phyloP scores from a whole-genome alignment of 2,888 invertebrate species.

The Acronicta psi region DNA sequence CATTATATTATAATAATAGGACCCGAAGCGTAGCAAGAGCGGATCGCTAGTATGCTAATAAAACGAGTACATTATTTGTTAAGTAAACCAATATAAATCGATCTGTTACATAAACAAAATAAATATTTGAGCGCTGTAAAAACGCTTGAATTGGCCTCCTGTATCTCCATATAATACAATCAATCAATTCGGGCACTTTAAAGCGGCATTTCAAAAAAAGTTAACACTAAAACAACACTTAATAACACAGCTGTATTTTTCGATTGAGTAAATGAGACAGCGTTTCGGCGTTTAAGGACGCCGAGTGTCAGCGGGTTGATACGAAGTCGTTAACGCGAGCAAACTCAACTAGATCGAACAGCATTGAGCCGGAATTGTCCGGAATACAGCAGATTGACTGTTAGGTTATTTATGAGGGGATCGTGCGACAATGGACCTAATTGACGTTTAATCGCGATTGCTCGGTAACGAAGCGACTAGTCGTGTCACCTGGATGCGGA shows the following conservation, averaged over 20 bases:
- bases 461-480: slow-evolving; percentile 73
- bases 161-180: slow-evolving; percentile 18
- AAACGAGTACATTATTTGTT: too few relatives aligned
- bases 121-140: too few relatives aligned
- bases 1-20: too few relatives aligned
- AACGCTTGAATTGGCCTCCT: background rate
- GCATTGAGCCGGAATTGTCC: slow-evolving; percentile 64
- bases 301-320: slow-evolving; percentile 59
- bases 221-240: slow-evolving; percentile 2
- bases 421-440: slow-evolving; percentile 82
- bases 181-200: too few relatives aligned
- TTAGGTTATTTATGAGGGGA: slow-evolving; percentile 76
- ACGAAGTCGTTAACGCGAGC: slow-evolving; percentile 64
- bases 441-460: slow-evolving; percentile 83
- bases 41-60: too few relatives aligned
- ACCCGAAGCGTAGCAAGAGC: too few relatives aligned
- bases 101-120: too few relatives aligned
- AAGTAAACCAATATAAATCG: too few relatives aligned
- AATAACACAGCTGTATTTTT: slow-evolving; percentile 49
- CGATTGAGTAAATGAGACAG: slow-evolving; percentile 63
- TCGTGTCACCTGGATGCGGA: slow-evolving; percentile 59
- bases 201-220: too few relatives aligned
- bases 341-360: slow-evolving; percentile 51
- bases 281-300: slow-evolving; percentile 59
- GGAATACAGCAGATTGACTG: slow-evolving; percentile 68